phyloP scores from a whole-genome alignment of 2,113 vertebrate species.

The Mystacornis crossleyi region DNA sequence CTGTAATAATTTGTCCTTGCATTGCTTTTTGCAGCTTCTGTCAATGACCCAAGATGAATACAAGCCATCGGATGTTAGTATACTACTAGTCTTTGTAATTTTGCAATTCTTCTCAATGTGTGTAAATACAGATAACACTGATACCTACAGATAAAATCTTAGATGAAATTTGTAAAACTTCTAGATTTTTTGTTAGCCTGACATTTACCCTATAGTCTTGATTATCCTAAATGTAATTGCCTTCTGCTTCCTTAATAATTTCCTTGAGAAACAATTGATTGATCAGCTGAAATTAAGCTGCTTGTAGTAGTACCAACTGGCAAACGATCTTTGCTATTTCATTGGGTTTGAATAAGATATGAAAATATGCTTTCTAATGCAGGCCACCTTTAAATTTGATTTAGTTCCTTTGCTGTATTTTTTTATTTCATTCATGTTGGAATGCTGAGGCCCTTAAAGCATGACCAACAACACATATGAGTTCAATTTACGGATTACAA shows the following conservation, averaged over 20 bases:
- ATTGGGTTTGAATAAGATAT: conserved; percentile 11
- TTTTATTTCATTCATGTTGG: neutral
- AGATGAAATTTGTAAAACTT: neutral
- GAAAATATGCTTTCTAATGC: conserved; percentile 50
- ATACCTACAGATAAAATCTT: neutral
- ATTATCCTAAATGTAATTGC: neutral
- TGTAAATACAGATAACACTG: neutral
- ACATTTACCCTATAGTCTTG: neutral
- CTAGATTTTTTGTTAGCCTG: neutral
- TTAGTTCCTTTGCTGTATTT: conserved; percentile 1
- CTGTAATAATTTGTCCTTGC: conserved; percentile 74
- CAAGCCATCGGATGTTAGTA: conserved; percentile 96
- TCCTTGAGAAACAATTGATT: neutral
- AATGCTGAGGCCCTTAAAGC: neutral
- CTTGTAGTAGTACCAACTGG: neutral
- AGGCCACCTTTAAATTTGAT: neutral
- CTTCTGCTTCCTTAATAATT: neutral
- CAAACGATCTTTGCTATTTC: conserved; percentile 32
- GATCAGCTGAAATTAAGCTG: neutral
- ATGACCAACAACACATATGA: neutral
- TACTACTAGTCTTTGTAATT: conserved; percentile 64
- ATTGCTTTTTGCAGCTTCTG: conserved; percentile 89
- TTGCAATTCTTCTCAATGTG: neutral
- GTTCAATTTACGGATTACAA: neutral
- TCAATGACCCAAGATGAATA: conserved; percentile 93